Conservation (phyloP, 2,888 invertebrate genomes). For the Agelastica alni region DNA sequence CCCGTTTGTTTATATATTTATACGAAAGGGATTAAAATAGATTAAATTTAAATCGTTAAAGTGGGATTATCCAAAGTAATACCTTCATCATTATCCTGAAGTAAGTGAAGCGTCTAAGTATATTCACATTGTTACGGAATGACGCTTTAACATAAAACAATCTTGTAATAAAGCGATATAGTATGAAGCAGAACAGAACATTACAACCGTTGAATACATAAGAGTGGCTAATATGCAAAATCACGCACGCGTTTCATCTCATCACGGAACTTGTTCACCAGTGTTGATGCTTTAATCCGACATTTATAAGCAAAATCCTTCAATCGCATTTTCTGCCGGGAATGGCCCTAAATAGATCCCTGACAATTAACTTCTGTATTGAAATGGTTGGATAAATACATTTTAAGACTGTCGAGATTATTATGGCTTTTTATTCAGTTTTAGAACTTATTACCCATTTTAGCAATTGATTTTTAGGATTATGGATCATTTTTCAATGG, state of each 20-base stretch:
- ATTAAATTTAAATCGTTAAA: too few species aligned
- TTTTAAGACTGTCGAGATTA: too few species aligned
- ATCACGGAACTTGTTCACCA: conserved; percentile 53
- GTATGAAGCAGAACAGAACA: conserved; percentile 12
- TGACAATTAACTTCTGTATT: conserved; percentile 24
- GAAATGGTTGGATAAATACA: conserved; percentile 24
- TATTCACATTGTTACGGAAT: conserved; percentile 50
- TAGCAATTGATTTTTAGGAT: too few species aligned
- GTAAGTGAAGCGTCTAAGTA: conserved; percentile 31
- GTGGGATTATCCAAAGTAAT: conserved; percentile 1
- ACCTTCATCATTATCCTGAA: conserved; percentile 16
- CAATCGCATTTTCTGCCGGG: conserved; percentile 34
- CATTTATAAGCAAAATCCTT: conserved; percentile 54
- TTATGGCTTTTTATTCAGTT: too few species aligned
- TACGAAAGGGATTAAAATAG: too few species aligned
- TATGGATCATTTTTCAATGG: too few species aligned
- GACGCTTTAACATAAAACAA: conserved; percentile 38
- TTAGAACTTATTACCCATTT: too few species aligned
- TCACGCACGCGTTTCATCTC: conserved; percentile 49
- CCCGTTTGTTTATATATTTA: too few species aligned
- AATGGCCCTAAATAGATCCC: conserved; percentile 30
- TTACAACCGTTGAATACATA: conserved; percentile 25
- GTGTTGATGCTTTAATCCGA: conserved; percentile 57
- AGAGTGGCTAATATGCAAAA: conserved; percentile 47
- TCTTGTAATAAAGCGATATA: conserved; percentile 23